Conservation (phyloP, 2,888 invertebrate genomes). For the Drosophila subquinaria region DNA sequence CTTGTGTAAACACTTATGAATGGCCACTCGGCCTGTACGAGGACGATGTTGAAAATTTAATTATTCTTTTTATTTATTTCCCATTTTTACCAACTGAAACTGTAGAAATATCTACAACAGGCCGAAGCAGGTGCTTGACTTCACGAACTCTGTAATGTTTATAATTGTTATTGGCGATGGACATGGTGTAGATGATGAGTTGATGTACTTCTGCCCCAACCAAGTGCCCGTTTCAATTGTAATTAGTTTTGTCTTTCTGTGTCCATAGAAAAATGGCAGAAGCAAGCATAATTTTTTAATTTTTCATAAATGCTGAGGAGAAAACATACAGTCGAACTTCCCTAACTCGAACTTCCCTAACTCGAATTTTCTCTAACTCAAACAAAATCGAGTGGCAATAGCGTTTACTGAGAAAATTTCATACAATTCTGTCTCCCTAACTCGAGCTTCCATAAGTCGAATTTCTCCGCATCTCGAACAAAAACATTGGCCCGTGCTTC, state of each 20-base stretch:
- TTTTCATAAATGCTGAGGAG: too few species aligned
- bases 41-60: constrained; percentile 62
- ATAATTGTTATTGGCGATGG: not conserved
- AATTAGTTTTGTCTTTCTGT: not conserved
- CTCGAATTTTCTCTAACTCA: too few species aligned
- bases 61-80: constrained; percentile 47
- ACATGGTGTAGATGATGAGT: not conserved
- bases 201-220: not conserved
- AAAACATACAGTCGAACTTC: too few species aligned
- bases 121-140: not conserved
- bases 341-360: too few species aligned
- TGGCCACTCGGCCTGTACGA: constrained; percentile 52
- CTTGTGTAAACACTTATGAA: constrained; percentile 84
- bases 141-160: not conserved
- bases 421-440: too few species aligned
- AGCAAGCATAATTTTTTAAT: not conserved
- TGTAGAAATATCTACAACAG: constrained; percentile 10
- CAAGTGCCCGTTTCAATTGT: not conserved
- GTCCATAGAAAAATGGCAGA: not conserved
- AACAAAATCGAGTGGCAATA: too few species aligned
- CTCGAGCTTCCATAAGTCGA: too few species aligned
- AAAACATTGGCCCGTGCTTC: too few species aligned
- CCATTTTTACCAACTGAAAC: constrained; percentile 20
- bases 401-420: too few species aligned
- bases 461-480: too few species aligned